phyloP scores from a whole-genome alignment of 2,113 vertebrate genomes.

The Mustela lutreola region DNA sequence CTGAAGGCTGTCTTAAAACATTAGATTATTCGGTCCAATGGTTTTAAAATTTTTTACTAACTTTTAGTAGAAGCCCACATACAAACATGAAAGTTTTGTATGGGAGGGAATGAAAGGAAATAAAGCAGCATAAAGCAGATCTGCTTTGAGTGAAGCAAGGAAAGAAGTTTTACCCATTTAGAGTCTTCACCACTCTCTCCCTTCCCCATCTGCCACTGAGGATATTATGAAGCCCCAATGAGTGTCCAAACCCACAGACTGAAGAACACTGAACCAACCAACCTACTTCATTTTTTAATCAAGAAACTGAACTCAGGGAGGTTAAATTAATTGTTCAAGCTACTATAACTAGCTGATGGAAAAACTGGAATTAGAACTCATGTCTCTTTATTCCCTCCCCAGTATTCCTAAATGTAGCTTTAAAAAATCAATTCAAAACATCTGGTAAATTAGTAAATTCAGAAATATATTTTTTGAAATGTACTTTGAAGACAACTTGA shows the following conservation, averaged over 20 bases:
- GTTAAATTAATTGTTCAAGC: not conserved
- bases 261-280: not conserved
- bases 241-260: not conserved
- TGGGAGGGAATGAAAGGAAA: not conserved
- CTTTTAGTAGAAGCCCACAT: not conserved
- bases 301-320: not conserved
- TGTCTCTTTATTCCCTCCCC: not conserved
- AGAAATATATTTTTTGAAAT: not conserved
- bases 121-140: not conserved
- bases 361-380: conserved; percentile 12
- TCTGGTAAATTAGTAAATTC: not conserved
- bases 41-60: not conserved
- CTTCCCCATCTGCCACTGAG: not conserved
- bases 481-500: not conserved
- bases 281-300: not conserved
- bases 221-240: rapidly evolving
- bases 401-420: not conserved
- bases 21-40: not conserved
- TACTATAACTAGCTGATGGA: not conserved
- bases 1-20: not conserved
- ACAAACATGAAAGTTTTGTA: not conserved
- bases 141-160: not conserved
- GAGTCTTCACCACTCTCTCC: too few species aligned
- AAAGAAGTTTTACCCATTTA: not conserved
- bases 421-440: not conserved